Evolutionary conservation across 1,140 invertebrate genomes (phyloP), one percentile per base, ranked within the genome.

Genomic region (Platorchestia sp.): DNA sequence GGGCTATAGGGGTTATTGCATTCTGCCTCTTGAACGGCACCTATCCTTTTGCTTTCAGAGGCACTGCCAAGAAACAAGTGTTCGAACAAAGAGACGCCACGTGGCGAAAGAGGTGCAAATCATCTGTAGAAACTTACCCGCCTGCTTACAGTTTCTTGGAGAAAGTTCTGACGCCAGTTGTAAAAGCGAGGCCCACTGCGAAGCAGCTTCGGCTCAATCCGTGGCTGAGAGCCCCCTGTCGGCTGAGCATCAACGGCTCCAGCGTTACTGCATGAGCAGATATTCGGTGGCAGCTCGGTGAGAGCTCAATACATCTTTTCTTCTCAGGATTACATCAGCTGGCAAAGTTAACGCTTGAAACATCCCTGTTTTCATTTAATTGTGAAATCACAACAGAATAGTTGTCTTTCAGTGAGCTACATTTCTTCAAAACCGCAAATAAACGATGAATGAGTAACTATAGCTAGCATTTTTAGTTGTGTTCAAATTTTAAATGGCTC

Each of bases 31-130:
- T 95, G 16, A 95, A 95, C 45, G 45, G 44, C 40, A 90, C 43
- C 40, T 95, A 95, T n/a, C 95, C 95, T 40, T 95, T 95, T 45
- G 86, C 86, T 51, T 51, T 51, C 40, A 43, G 95, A 40, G 87
- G 45, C 14, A 95, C 95, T 16, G 44, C 47, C 43, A 42, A 44
- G 16, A 27, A 89, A 42, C n/a, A 95, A 47, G n/a, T 95, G 6
- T 45, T 36, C 44, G 95, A 95, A 95, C 42, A 95, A 45, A 87
- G 45, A 47, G 44, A 95, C 44, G 86, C 45, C 22, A 53, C 45
- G 45, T 95, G 95, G 95, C 45, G 51, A 45, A 90, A 89, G 10
- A 43, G 95, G 44, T 95, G 95, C 51, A 95, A 89, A 51, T 45
- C 45, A 5, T 36, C 87, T 41, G 42, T 89, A 36, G 87, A 95